Evolutionary conservation across 2,113 vertebrate species (phyloP).

Genomic region (Romanogobio albipinnatus): DNA sequence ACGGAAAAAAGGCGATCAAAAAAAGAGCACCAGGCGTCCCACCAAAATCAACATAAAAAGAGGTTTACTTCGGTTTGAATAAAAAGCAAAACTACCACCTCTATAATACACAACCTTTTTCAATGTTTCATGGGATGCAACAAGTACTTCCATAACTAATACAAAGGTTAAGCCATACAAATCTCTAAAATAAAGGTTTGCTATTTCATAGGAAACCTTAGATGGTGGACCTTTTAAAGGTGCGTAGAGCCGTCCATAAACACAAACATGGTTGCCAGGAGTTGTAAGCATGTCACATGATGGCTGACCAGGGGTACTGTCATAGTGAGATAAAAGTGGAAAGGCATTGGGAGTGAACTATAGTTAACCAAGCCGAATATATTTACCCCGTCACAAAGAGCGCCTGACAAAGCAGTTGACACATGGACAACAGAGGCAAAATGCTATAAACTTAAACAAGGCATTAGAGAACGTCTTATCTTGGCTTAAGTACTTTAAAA

Average conservation of each 20-base stretch:
- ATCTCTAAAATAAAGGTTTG: not conserved
- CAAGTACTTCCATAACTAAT: not conserved
- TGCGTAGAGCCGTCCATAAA: slow-evolving; percentile 67
- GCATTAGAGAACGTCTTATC: not conserved
- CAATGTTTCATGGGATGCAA: not conserved
- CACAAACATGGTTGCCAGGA: slow-evolving; percentile 70
- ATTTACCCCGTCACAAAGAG: not conserved
- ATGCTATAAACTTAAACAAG: not conserved
- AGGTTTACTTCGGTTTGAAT: not conserved
- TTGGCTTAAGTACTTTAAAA: not conserved
- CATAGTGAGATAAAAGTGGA: slow-evolving; percentile 8
- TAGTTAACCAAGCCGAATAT: slow-evolving; percentile 18
- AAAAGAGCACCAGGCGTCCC: no score
- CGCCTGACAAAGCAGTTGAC: slow-evolving; percentile 14
- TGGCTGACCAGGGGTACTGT: slow-evolving; percentile 37
- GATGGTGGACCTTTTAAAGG: slow-evolving; percentile 8
- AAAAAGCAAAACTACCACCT: not conserved
- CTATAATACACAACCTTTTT: not conserved
- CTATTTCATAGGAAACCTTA: not conserved
- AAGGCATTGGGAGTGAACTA: not conserved
- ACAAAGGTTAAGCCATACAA: not conserved
- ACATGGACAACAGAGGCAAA: not conserved
- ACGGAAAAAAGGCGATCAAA: no score
- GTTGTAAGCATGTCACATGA: slow-evolving; percentile 69
- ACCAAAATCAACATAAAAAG: not conserved